phyloP scores from a whole-genome alignment of 2,113 vertebrate genomes.

The Aythya baeri region DNA sequence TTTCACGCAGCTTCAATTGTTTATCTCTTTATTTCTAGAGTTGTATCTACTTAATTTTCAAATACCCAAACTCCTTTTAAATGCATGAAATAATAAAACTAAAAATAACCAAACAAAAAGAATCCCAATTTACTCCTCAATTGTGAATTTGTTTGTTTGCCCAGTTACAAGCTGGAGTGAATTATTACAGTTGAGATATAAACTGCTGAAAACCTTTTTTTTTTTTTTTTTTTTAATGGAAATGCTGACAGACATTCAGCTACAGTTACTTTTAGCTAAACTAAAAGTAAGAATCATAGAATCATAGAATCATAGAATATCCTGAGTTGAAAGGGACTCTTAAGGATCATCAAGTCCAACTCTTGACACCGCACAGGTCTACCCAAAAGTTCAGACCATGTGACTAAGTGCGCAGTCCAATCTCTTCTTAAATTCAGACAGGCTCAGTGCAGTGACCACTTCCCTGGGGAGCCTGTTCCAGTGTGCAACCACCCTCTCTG shows the following conservation, averaged over 20 bases:
- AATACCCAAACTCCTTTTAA: neutral
- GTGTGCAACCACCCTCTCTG: no score
- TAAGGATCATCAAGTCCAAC: no score
- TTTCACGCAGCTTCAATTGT: neutral
- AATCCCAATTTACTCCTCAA: neutral
- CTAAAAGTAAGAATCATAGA: neutral
- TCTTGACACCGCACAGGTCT: no score
- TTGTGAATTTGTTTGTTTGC: slow-evolving; percentile 52
- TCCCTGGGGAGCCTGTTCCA: no score
- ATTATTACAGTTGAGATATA: slow-evolving; percentile 60
- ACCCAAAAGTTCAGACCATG: no score
- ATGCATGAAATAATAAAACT: slow-evolving; percentile 21
- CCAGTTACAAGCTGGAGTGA: slow-evolving; percentile 3
- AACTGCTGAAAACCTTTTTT: slow-evolving; percentile 57
- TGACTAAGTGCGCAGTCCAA: no score
- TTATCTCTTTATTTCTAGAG: neutral
- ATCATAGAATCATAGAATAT: no score
- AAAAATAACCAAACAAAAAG: neutral
- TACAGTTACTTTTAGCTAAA: slow-evolving; percentile 7
- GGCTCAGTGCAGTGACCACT: no score
- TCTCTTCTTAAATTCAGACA: no score
- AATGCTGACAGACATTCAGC: slow-evolving; percentile 37
- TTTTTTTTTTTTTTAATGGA: slow-evolving; percentile 31
- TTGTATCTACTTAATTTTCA: slow-evolving; percentile 10
- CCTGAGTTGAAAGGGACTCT: no score